Base-by-base conservation (phyloP, 2,113 vertebrate genomes). In the Theristicus caerulescens region DNA sequence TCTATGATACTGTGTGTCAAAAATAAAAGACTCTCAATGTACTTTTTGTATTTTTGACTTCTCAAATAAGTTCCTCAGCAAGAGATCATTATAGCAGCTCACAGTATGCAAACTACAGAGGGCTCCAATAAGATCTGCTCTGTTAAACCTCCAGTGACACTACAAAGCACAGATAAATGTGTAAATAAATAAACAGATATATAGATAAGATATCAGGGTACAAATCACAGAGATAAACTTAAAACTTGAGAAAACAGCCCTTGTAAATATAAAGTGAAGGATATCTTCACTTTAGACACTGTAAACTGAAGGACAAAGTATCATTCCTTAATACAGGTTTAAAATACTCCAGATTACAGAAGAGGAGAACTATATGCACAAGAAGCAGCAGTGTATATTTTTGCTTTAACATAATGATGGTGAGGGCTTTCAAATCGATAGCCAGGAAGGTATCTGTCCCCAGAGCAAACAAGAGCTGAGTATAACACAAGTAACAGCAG, bases 91-190 rank as follows among this genome's bases (percentile, higher is more conserved):
- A 81, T 32, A 51, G 94, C 90, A 95, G 73, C 47, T 96, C 77
- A 96, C 73, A 94, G 72, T 64, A 86, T 70, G 57, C 77, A 95
- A 96, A 96, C 62, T 96, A 97, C 89, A 94, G 95, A 94, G 70
- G 69, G 62, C 52, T 74, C 88, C 90, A 74, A 1, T 11, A 85
- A 86, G 71, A 90, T 86, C 26, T 92, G 81, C 36, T 94, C 79
- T 89, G 81, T 90, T 92, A 96, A 96, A 91, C 42, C 80, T 65
- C 70, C 67, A 80, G 67, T 84, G 87, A 58, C 66, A 92, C 4
- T 74, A 66, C 70, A 96, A 94, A 96, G 91, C 88, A 95, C 32
- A 95, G 88, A 91, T 79, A 82, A 46, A 96, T 93, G 82, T 74
- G 65, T 73, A 88, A 89, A 90, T 74, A 95, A 88, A 82, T 44